Base-by-base conservation (phyloP, 92 coral and sea anemone species). In the Zoanthus sansibaricus region DNA sequence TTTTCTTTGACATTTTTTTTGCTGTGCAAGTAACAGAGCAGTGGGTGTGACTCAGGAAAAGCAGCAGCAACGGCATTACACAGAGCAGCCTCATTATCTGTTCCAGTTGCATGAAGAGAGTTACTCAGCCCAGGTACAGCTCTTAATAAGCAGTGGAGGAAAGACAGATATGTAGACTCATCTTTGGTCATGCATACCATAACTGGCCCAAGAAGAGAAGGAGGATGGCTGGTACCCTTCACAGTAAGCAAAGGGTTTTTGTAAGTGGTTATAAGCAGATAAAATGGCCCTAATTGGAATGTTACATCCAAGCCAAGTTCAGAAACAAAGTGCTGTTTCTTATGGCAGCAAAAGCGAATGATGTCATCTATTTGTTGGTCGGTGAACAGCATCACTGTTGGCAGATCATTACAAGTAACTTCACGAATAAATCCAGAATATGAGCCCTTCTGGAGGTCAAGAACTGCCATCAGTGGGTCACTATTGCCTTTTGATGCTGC, bases 291-390 rank as follows among this genome's bases (percentile, higher is more conserved):
- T 6, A 94, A 88, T 25, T 92, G 93, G 71, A 92, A 92, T 52
- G 94, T 94, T 9, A 92, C 45, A 67, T 94, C 98, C 58, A 90
- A 84, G n/a, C 98, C 91, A 3, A 94, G 76, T 62, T 92, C 98
- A 3, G 98, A 94, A 3, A 92, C 92, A 10, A 4, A 71, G 46
- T 69, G 66, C 45, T 54, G 71, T 64, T 79, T 88, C 14, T 61
- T 61, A 61, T 61, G 68, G 68, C 68, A 61, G 68, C 68, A 61
- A 18, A 92, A 92, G 79, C 87, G 86, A 15, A 90, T 77, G 9
- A 90, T 55, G 48, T 92, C 90, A 64, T 94, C 82, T 5, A 92
- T 12, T 62, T 94, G 98, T 9, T 82, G 89, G 48, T 94, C 95
- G 6, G 94, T 92, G 46, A 87, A 94, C 0, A 94, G 91, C 75